Evolutionary conservation across 2,113 vertebrate genomes (phyloP).

Genomic region (Stegostoma tigrinum): DNA sequence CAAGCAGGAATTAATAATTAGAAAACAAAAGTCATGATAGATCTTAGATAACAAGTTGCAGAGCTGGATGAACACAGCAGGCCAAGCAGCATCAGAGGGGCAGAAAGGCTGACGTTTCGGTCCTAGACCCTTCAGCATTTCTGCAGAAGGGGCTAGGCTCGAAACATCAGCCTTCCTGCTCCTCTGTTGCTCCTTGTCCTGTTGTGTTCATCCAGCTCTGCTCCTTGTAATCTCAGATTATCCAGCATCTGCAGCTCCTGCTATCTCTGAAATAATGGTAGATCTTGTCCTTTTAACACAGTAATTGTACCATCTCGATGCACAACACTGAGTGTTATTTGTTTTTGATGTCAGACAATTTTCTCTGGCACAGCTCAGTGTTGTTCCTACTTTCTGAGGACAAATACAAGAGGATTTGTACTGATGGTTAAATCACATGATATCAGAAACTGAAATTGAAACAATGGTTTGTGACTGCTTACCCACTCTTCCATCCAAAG

Average conservation of each 20-base stretch:
- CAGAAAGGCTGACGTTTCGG: too few species aligned
- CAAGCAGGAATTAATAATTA: background rate
- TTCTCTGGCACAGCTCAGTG: constrained; percentile 26
- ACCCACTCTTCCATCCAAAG: background rate
- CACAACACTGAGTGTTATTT: background rate
- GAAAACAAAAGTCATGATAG: background rate
- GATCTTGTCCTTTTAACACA: background rate
- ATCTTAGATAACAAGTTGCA: too few species aligned
- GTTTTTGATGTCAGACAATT: constrained; percentile 26
- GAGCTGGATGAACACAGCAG: too few species aligned
- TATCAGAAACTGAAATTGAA: constrained; percentile 15
- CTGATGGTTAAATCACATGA: constrained; percentile 40
- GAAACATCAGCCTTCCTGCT: too few species aligned
- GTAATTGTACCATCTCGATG: constrained; percentile 9
- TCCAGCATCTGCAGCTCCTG: too few species aligned
- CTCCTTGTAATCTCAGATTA: too few species aligned
- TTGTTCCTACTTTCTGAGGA: constrained; percentile 26
- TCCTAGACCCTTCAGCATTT: too few species aligned
- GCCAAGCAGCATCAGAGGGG: too few species aligned
- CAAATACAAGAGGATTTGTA: constrained; percentile 45
- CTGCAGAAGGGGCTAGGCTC: too few species aligned
- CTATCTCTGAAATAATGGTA: too few species aligned
- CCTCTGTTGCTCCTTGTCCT: too few species aligned
- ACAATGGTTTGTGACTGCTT: constrained; percentile 13
- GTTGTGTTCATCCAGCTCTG: too few species aligned